Evolutionary conservation across 2,888 invertebrate genomes (phyloP).

Genomic region (Kryphioiulus occultus): DNA sequence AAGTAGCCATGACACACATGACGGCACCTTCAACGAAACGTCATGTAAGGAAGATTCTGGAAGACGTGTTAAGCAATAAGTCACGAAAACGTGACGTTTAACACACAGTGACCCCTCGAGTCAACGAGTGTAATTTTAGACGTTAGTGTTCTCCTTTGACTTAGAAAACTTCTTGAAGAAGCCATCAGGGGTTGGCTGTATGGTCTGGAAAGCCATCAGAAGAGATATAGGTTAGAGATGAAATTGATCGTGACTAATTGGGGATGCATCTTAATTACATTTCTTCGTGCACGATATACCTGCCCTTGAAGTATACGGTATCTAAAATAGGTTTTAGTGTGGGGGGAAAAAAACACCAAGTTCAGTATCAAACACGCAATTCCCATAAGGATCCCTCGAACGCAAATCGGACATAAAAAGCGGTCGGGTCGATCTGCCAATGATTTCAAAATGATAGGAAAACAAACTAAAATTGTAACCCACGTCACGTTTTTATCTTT

Average conservation of each 20-base stretch:
- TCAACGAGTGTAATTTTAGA: background rate
- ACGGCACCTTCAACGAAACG: background rate
- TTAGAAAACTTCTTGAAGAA: background rate
- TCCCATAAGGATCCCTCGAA: background rate
- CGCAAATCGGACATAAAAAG: background rate
- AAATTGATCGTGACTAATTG: constrained; percentile 32
- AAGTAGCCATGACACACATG: background rate
- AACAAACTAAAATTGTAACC: constrained; percentile 34
- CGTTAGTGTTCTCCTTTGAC: background rate
- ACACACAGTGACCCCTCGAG: background rate
- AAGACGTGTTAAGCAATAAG: background rate
- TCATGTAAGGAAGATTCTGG: background rate
- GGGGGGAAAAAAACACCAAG: background rate
- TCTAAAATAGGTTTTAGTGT: background rate
- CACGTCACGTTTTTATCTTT: constrained; percentile 21
- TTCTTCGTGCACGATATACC: background rate
- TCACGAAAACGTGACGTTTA: background rate
- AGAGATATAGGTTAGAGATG: background rate
- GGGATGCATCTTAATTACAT: constrained; percentile 4
- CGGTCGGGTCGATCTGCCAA: constrained; percentile 24
- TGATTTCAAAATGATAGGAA: constrained; percentile 13
- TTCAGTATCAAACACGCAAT: constrained; percentile 22
- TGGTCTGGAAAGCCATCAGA: background rate
- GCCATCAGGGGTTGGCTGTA: background rate
- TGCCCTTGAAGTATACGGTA: background rate